Percentiles rank a stretch among this genome's conserved stretches.
These are phyloP conservation scores for Dreissena rostriformis DNA, from an alignment of 1,140 invertebrate genomes.

Conservation along the genomic window DNA sequence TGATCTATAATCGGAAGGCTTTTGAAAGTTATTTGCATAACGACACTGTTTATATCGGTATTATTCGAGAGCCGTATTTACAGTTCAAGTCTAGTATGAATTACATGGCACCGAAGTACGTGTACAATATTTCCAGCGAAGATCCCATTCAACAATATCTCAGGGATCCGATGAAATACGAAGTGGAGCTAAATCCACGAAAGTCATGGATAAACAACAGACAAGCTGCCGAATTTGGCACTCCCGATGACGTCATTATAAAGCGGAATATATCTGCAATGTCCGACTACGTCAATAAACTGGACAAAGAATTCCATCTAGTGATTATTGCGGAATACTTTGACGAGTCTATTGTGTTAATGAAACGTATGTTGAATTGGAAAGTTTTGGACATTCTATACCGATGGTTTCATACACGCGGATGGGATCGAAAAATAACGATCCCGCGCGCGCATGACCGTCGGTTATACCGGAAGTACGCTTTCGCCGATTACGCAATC, in stretches of 20 bases:
- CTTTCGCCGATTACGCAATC: conserved; percentile 46
- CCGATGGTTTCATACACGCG: conserved; percentile 42
- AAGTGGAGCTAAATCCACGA: conserved; percentile 5
- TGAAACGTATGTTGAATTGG: conserved; percentile 83
- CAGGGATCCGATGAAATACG: conserved; percentile 55
- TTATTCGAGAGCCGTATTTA: conserved; percentile 69
- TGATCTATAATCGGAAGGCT: conserved; percentile 63
- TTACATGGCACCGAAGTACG: conserved; percentile 49
- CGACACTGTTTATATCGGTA: conserved; percentile 69
- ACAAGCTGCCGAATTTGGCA: conserved; percentile 67
- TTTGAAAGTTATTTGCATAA: conserved; percentile 59
- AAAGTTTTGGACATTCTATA: conserved; percentile 80
- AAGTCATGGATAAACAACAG: conserved; percentile 64
- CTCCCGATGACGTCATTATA: conserved; percentile 41
- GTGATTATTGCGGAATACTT: conserved; percentile 84
- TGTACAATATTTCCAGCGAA: conserved; percentile 56
- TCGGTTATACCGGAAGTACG: conserved; percentile 27
- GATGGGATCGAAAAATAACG: conserved; percentile 53
- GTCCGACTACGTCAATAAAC: conserved; percentile 53
- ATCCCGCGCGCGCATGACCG: conserved; percentile 38
- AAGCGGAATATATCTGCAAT: conserved; percentile 51
- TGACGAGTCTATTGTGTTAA: conserved; percentile 83
- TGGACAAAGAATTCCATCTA: conserved; percentile 80
- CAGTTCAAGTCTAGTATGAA: conserved; percentile 71
- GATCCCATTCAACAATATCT: conserved; percentile 61